A percentile compares a stretch with the other conserved stretches of the same genome.
phyloP scores from a whole-genome alignment of 2,113 vertebrate species.

The Sebastes fasciatus region DNA sequence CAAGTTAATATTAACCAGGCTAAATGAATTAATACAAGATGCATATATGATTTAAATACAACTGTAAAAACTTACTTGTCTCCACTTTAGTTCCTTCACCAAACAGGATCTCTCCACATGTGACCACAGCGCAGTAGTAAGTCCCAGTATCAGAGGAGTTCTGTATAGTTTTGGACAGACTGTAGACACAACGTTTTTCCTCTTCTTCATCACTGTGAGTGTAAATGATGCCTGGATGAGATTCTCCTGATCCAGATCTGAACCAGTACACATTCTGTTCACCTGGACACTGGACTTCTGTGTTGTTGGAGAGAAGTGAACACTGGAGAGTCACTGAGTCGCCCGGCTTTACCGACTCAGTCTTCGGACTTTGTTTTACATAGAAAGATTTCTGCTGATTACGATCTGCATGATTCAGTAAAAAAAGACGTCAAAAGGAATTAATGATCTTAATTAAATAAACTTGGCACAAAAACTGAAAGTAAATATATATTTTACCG shows the following conservation, averaged over 20 bases:
- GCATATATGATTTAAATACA: not conserved
- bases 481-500: constrained; percentile 1
- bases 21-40: not conserved
- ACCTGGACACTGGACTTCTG: constrained; percentile 31
- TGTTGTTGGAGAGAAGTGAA: constrained; percentile 42
- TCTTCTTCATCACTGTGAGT: not conserved
- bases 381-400: not conserved
- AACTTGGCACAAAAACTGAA: no score
- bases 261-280: constrained; percentile 53
- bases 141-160: constrained; percentile 11
- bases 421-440: not conserved
- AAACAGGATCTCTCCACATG: no score
- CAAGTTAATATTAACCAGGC: no score
- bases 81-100: no score
- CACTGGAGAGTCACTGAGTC: constrained; percentile 53
- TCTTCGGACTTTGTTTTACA: constrained; percentile 26
- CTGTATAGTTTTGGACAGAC: constrained; percentile 48
- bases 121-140: no score
- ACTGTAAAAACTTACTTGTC: no score
- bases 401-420: constrained; percentile 1
- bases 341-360: constrained; percentile 10
- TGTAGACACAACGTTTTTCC: constrained; percentile 55
- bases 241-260: constrained; percentile 27
- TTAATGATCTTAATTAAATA: no score
- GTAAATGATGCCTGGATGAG: constrained; percentile 33